Base-by-base conservation (phyloP, 2,797 vertebrate species). In the Cyclura pinguis region DNA sequence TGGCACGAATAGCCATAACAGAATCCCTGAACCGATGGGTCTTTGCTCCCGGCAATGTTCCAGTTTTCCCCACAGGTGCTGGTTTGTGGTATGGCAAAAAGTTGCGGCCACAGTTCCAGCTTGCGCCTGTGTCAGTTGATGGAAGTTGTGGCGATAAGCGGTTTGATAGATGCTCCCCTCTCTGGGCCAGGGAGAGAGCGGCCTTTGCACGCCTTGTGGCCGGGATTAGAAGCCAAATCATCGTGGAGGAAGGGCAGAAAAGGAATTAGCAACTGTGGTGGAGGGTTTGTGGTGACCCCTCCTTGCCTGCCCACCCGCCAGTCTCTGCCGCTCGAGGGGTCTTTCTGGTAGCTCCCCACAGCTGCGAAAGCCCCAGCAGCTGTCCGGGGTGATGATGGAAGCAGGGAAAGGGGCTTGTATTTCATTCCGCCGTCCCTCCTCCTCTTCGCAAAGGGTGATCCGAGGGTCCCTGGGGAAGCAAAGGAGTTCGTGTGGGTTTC, bases 121-220 rank as follows among this genome's bases (percentile, higher is more conserved):
- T n/a, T 50, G 74, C 10, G 18, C 13, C 29, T 18, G 50, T 52
- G 32, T 32, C 73, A 24, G n/a, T 35, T 20, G 35, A 8, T 6
- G 47, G 73, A 84, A 52, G 81, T 38, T 29, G 82, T 67, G 82
- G 82, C 12, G 35, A 27, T 38, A 80, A 83, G 87, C 80, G 47
- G 1, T 24, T 20, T 38, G 3, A 6, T 32, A 4, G 29, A 18
- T 80, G 22, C 69, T 73, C 14, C 38, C 13, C 52, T 14, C 14
- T 55, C 18, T 7, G 59, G 22, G 32, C 22, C 52, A 50, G 77
- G 6, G n/a, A 8, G 32, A 20, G 7, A 22, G 1, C 27, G 10
- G 6, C 24, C 22, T 16, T 1, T 7, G 0, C 35, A 20, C 24
- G 35, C 35, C 6, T 47, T 27, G 42, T 47, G 47, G 76, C 42